phyloP scores from a whole-genome alignment of 2,888 invertebrate species.

The Chirona hameri region DNA sequence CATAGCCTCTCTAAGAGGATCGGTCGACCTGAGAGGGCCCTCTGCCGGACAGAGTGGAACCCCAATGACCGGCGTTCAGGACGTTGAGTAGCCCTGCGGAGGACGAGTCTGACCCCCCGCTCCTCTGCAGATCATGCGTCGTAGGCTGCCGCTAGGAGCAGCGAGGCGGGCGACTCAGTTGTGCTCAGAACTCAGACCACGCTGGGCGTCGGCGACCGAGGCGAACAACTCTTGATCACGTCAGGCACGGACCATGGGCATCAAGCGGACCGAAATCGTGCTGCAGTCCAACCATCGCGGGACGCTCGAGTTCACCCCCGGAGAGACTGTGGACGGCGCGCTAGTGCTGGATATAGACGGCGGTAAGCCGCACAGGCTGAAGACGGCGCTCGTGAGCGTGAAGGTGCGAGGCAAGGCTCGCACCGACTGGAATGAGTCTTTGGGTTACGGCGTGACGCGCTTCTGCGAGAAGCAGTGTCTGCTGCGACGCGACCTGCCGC shows the following conservation, averaged over 20 bases:
- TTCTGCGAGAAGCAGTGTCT: neutral
- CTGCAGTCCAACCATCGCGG: neutral
- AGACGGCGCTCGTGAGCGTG: neutral
- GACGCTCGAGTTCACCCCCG: neutral
- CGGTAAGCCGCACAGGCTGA: neutral
- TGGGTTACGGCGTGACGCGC: neutral
- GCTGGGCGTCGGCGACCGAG: too few species aligned
- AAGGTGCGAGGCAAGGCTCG: neutral
- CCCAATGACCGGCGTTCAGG: too few species aligned
- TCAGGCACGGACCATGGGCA: neutral
- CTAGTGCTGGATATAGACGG: neutral
- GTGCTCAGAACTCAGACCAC: too few species aligned
- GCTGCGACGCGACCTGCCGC: neutral
- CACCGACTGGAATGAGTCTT: neutral
- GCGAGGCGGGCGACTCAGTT: too few species aligned
- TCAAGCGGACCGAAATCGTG: slow-evolving; percentile 32
- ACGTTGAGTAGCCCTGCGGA: too few species aligned
- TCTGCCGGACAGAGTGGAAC: too few species aligned
- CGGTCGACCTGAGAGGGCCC: too few species aligned
- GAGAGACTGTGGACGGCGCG: neutral
- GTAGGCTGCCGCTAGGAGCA: too few species aligned
- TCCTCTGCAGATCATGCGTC: too few species aligned
- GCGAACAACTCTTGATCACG: too few species aligned
- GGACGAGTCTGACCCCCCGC: too few species aligned
- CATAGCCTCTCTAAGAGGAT: too few species aligned